Percentiles rank a stretch among this genome's conserved stretches.
Conservation (phyloP, 2,888 invertebrate genomes). For the Azorinus chamasolen region DNA sequence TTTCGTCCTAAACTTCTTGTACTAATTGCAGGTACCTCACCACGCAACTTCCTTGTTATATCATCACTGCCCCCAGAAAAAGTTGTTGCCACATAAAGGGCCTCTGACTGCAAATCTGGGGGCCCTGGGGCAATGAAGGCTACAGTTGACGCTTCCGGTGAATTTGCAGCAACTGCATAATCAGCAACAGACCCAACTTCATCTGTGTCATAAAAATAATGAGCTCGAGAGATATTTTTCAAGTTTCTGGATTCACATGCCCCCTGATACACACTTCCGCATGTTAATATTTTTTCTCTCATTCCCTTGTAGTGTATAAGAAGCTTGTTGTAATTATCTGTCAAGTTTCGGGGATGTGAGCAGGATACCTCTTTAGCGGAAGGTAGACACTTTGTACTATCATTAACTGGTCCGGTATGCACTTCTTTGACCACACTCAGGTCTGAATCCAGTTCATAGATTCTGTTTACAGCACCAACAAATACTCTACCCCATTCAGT, state of each 20-base stretch:
- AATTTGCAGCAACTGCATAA: slow-evolving; percentile 94
- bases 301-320: slow-evolving; percentile 73
- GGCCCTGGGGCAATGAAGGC: slow-evolving; percentile 96
- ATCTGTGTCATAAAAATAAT: slow-evolving; percentile 61
- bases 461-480: slow-evolving; percentile 96
- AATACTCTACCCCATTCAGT: slow-evolving; percentile 87
- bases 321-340: slow-evolving; percentile 83
- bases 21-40: slow-evolving; percentile 96
- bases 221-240: slow-evolving; percentile 70
- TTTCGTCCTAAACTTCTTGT: slow-evolving; percentile 87
- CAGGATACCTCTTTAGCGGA: slow-evolving; percentile 53
- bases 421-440: slow-evolving; percentile 91
- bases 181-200: slow-evolving; percentile 61
- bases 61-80: slow-evolving; percentile 73
- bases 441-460: slow-evolving; percentile 96
- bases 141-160: slow-evolving; percentile 97
- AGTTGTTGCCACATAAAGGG: slow-evolving; percentile 98
- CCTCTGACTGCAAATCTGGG: slow-evolving; percentile 63
- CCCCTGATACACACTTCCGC: slow-evolving; percentile 84
- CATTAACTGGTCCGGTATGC: slow-evolving; percentile 90
- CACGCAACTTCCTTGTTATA: slow-evolving; percentile 69
- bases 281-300: slow-evolving; percentile 80
- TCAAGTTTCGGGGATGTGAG: slow-evolving; percentile 59
- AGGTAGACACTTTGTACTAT: slow-evolving; percentile 94
- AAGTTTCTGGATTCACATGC: slow-evolving; percentile 80